Evolutionary conservation across 2,888 invertebrate species (phyloP).

Genomic region (Hirtodrosophila confusa): DNA sequence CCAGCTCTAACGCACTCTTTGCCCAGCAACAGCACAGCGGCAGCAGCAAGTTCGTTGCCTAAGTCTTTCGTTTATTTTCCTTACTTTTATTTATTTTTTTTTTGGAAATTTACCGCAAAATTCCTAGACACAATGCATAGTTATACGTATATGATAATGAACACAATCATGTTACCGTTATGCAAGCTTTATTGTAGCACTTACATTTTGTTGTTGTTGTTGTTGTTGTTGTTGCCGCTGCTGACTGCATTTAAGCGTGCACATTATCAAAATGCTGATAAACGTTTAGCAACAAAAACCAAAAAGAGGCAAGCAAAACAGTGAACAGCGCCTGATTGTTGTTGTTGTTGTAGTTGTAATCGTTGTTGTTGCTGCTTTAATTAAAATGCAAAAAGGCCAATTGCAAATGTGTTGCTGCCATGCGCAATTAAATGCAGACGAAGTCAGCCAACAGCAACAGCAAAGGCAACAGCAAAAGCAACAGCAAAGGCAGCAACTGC

Average conservation of each 20-base stretch:
- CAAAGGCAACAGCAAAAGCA: conserved; percentile 23
- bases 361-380: conserved; percentile 52
- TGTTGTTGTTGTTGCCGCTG: conserved; percentile 26
- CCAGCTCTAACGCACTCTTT: too few species aligned
- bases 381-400: conserved; percentile 81
- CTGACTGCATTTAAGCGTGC: conserved; percentile 64
- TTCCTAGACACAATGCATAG: conserved; percentile 49
- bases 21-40: too few species aligned
- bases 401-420: conserved; percentile 68
- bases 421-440: conserved; percentile 76
- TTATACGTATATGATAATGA: conserved; percentile 48
- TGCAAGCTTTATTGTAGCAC: conserved; percentile 61
- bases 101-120: conserved; percentile 42
- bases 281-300: conserved; percentile 72
- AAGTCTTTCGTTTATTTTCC: conserved; percentile 66
- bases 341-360: conserved; percentile 10
- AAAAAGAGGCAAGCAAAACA: conserved; percentile 7
- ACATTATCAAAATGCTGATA: conserved; percentile 83
- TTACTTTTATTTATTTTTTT: too few species aligned
- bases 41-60: conserved; percentile 69
- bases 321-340: neutral
- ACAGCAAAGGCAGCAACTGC: conserved; percentile 7
- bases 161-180: conserved; percentile 63
- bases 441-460: conserved; percentile 31
- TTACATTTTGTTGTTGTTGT: conserved; percentile 20